Percentiles rank a stretch among this genome's conserved stretches.
These are phyloP conservation scores for Drosophila borealis DNA, from an alignment of 2,888 invertebrate species.

Conservation along the genomic window DNA sequence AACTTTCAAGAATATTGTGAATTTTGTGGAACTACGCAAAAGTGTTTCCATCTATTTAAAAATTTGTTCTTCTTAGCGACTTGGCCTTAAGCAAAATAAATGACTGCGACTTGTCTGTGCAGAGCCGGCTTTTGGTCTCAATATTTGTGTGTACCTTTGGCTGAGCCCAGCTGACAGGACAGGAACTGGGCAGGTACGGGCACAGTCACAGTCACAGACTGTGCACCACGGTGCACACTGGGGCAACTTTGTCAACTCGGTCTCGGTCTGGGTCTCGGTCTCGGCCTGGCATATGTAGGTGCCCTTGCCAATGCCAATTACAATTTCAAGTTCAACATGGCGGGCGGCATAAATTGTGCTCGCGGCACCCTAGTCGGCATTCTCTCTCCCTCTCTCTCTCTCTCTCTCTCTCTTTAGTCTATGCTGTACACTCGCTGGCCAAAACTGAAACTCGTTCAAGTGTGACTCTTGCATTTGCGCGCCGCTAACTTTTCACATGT, in stretches of 20 bases:
- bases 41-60: too few relatives aligned
- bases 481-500: constrained; percentile 77
- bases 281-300: constrained; percentile 69
- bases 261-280: neutral
- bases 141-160: constrained; percentile 13
- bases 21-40: too few relatives aligned
- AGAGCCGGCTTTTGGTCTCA: constrained; percentile 2
- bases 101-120: constrained; percentile 8
- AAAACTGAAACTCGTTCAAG: constrained; percentile 62
- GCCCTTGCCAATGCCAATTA: constrained; percentile 83
- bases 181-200: constrained; percentile 19
- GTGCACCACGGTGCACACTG: neutral
- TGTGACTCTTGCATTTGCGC: constrained; percentile 67
- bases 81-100: neutral
- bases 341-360: constrained; percentile 75
- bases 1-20: too few relatives aligned
- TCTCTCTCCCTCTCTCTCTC: neutral
- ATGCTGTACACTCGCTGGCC: constrained; percentile 10
- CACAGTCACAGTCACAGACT: constrained; percentile 2
- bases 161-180: neutral
- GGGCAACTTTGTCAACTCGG: constrained; percentile 37
- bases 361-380: constrained; percentile 19
- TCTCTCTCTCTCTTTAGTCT: neutral
- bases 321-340: constrained; percentile 83
- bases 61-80: too few relatives aligned